phyloP scores from a whole-genome alignment of 2,888 invertebrate species.

The Diplolepis rosae region DNA sequence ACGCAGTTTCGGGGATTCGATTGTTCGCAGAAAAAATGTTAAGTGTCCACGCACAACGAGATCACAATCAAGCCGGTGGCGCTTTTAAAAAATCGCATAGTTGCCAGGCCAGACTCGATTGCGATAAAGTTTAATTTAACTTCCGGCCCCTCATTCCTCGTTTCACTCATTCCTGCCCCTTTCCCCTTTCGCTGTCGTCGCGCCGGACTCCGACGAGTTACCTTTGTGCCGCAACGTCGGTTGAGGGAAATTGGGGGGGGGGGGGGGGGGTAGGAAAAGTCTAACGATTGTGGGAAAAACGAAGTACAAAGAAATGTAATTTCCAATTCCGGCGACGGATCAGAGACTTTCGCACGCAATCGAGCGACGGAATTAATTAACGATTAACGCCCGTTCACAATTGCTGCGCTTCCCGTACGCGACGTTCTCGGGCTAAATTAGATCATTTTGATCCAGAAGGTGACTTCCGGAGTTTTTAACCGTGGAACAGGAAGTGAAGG shows the following conservation, averaged over 20 bases:
- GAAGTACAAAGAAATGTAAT: conserved; percentile 29
- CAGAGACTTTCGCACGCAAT: conserved; percentile 20
- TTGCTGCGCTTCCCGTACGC: neutral
- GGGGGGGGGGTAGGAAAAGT: neutral
- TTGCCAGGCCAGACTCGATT: neutral
- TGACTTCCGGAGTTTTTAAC: conserved; percentile 26
- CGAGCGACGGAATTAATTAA: conserved; percentile 33
- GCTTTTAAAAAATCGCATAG: conserved; percentile 1
- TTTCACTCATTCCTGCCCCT: neutral
- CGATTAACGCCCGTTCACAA: conserved; percentile 24
- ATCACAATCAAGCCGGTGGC: neutral
- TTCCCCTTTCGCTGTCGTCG: too few species aligned
- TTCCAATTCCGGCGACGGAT: conserved; percentile 22
- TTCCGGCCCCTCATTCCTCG: neutral
- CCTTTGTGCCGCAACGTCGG: conserved; percentile 17
- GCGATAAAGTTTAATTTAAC: conserved; percentile 12
- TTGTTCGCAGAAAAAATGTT: neutral
- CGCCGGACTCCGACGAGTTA: neutral
- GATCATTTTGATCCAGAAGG: conserved; percentile 25
- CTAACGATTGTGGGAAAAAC: conserved; percentile 13
- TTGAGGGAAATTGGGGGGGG: neutral
- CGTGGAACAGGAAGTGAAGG: neutral
- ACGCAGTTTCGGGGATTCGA: neutral
- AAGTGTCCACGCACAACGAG: neutral
- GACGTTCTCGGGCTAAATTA: conserved; percentile 12